These are phyloP conservation scores for Metopia argyrocephala DNA, from an alignment of 2,888 invertebrate species.

Conservation along the genomic window DNA sequence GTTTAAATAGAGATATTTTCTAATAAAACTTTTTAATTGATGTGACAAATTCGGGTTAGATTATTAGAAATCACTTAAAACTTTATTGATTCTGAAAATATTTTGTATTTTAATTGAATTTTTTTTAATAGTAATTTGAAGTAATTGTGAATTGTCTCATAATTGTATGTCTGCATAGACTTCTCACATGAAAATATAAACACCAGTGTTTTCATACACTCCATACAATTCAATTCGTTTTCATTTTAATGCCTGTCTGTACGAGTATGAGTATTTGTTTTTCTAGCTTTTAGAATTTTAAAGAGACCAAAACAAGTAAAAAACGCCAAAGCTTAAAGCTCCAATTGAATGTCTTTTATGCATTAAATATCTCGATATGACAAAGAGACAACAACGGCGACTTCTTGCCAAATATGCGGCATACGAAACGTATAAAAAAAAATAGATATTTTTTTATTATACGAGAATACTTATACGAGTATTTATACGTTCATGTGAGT, in stretches of 20 bases:
- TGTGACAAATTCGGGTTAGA: too few species aligned
- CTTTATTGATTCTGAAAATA: too few species aligned
- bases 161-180: background rate
- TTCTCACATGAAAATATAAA: background rate
- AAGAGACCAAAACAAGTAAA: background rate
- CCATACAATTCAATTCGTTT: slow-evolving; percentile 22
- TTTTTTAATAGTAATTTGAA: too few species aligned
- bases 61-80: too few species aligned
- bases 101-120: too few species aligned
- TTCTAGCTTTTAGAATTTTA: slow-evolving; percentile 22
- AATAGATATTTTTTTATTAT: background rate
- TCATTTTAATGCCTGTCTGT: slow-evolving; percentile 30
- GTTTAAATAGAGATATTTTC: too few species aligned
- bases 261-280: slow-evolving; percentile 26
- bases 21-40: too few species aligned
- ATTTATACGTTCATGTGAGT: background rate
- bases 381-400: slow-evolving; percentile 62
- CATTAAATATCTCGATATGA: slow-evolving; percentile 62
- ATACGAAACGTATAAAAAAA: slow-evolving; percentile 20
- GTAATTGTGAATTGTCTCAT: background rate
- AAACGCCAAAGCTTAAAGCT: slow-evolving; percentile 28
- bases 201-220: slow-evolving; percentile 17
- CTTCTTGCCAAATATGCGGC: slow-evolving; percentile 35
- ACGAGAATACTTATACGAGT: background rate
- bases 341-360: slow-evolving; percentile 62